A percentile compares a stretch with the other conserved stretches of the same genome.
These are phyloP conservation scores for Ianthella basta DNA, from an alignment of 37 sponge, comb jelly and placozoan genomes.

Conservation along the genomic window DNA sequence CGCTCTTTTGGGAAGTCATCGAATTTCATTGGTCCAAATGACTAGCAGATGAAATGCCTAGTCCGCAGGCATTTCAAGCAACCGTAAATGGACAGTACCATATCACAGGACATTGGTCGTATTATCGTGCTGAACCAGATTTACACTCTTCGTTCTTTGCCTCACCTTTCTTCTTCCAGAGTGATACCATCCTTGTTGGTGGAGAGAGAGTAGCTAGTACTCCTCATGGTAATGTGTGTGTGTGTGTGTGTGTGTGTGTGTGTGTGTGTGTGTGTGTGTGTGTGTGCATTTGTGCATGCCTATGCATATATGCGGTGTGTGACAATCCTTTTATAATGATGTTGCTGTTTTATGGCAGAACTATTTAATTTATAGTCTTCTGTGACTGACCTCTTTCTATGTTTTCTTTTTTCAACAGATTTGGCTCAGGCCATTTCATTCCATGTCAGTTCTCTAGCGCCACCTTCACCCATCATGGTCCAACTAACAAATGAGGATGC, in stretches of 20 bases:
- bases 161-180: background rate
- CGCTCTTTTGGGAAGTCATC: too few relatives aligned
- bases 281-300: background rate
- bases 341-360: too few relatives aligned
- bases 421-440: constrained; percentile 54
- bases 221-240: constrained; percentile 49
- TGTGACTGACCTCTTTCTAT: background rate
- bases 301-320: constrained; percentile 12
- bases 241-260: constrained; percentile 51
- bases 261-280: constrained; percentile 24
- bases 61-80: too few relatives aligned
- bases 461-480: constrained; percentile 59
- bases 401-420: constrained; percentile 21
- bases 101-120: too few relatives aligned
- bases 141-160: too few relatives aligned
- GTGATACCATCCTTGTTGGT: background rate
- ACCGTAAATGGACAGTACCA: too few relatives aligned
- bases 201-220: constrained; percentile 52
- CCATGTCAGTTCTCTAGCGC: constrained; percentile 55
- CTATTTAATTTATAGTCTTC: background rate
- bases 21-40: too few relatives aligned
- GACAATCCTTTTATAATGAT: background rate
- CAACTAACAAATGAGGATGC: background rate
- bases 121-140: too few relatives aligned
- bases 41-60: too few relatives aligned